Conservation (phyloP, 1,140 invertebrate genomes). For the Philaenus spumarius region DNA sequence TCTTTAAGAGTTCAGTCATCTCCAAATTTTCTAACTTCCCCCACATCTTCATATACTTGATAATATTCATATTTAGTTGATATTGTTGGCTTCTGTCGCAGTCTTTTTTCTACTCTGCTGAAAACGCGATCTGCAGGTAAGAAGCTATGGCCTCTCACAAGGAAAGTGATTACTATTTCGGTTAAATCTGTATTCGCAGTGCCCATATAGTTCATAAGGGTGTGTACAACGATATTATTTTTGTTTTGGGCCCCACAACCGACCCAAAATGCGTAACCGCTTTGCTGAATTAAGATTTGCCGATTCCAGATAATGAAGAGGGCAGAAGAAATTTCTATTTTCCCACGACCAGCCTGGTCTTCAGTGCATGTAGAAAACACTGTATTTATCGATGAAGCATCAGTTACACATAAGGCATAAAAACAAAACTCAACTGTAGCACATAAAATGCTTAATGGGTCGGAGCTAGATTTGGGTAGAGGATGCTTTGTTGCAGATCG, state of each 20-base stretch:
- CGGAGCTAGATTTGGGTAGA: too few relatives aligned
- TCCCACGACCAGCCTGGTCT: too few relatives aligned
- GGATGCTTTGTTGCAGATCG: too few relatives aligned
- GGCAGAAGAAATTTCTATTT: too few relatives aligned
- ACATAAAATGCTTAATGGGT: too few relatives aligned
- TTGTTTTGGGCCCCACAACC: not conserved
- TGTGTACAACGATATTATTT: slow-evolving; percentile 1
- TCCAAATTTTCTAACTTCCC: not conserved
- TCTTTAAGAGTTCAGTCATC: not conserved
- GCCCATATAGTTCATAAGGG: not conserved
- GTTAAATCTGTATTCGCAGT: not conserved
- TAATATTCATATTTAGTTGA: not conserved
- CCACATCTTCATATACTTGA: not conserved
- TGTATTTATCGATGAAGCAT: too few relatives aligned
- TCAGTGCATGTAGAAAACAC: too few relatives aligned
- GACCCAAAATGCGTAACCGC: not conserved
- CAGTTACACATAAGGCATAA: too few relatives aligned
- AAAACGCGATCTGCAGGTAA: not conserved
- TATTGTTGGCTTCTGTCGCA: not conserved
- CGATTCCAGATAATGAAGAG: too few relatives aligned
- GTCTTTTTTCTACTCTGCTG: not conserved
- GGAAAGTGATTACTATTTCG: not conserved
- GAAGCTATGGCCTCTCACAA: not conserved
- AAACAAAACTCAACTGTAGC: too few relatives aligned
- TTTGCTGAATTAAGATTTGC: too few relatives aligned